Evolutionary conservation across 2,888 invertebrate genomes (phyloP).

Genomic region (Hetaerina titia): DNA sequence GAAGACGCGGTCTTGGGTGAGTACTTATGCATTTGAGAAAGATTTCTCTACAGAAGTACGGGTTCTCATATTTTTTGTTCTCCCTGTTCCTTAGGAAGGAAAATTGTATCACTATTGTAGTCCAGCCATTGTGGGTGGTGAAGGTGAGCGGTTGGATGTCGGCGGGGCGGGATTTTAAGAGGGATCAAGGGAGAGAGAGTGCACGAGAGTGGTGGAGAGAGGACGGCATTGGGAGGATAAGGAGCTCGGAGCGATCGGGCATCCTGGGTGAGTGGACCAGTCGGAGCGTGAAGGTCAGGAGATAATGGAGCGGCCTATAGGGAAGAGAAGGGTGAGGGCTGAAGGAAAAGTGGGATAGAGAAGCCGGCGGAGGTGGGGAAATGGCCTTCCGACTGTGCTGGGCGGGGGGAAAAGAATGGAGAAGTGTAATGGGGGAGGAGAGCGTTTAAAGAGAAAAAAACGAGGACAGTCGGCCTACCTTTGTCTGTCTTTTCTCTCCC

Average conservation of each 20-base stretch:
- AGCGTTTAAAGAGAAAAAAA: slow-evolving; percentile 20
- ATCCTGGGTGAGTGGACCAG: slow-evolving; percentile 42
- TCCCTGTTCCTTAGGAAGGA: neutral
- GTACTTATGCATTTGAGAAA: neutral
- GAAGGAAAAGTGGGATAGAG: neutral
- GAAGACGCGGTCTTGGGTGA: no score
- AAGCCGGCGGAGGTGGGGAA: neutral
- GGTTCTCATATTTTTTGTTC: neutral
- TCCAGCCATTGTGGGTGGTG: neutral
- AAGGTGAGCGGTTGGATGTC: neutral
- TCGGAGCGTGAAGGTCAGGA: slow-evolving; percentile 49
- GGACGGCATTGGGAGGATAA: neutral
- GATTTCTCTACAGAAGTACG: neutral
- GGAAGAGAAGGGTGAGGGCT: neutral
- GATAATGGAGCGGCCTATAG: slow-evolving; percentile 34
- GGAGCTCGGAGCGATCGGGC: slow-evolving; percentile 26
- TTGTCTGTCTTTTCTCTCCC: slow-evolving; percentile 37
- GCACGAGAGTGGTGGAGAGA: slow-evolving; percentile 25
- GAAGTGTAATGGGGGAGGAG: slow-evolving; percentile 14
- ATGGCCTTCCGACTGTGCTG: neutral
- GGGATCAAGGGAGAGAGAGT: neutral
- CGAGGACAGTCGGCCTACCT: slow-evolving; percentile 39
- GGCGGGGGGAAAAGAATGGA: neutral
- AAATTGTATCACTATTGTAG: neutral
- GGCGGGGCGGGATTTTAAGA: neutral